phyloP scores from a whole-genome alignment of 2,113 vertebrate species.

The Hirundichthys speculiger region DNA sequence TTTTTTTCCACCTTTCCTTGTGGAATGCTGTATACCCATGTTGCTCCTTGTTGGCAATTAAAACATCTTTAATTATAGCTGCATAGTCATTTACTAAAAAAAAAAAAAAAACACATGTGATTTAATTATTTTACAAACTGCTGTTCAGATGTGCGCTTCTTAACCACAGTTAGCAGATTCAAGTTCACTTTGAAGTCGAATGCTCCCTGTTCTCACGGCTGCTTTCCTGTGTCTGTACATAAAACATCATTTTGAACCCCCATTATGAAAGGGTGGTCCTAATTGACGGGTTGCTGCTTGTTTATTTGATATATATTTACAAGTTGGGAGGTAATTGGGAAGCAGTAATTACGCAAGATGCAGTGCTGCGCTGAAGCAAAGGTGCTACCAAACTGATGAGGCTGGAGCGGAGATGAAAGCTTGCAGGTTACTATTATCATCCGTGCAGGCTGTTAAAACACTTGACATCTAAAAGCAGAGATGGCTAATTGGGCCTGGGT shows the following conservation, averaged over 20 bases:
- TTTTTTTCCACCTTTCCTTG: slow-evolving; percentile 35
- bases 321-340: slow-evolving; percentile 77
- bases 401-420: slow-evolving; percentile 68
- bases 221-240: slow-evolving; percentile 48
- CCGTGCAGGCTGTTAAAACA: slow-evolving; percentile 59
- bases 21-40: background rate
- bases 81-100: slow-evolving; percentile 60
- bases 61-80: slow-evolving; percentile 65
- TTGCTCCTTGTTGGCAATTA: slow-evolving; percentile 55
- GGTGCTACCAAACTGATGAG: slow-evolving; percentile 58
- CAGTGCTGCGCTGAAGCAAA: slow-evolving; percentile 52
- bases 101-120: slow-evolving; percentile 43
- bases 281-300: slow-evolving; percentile 83
- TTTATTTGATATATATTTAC: slow-evolving; percentile 84
- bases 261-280: slow-evolving; percentile 72
- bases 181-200: slow-evolving; percentile 73
- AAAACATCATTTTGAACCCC: slow-evolving; percentile 66
- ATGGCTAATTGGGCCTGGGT: slow-evolving; percentile 68
- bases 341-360: slow-evolving; percentile 78
- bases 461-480: slow-evolving; percentile 48
- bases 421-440: slow-evolving; percentile 62
- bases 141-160: slow-evolving; percentile 33
- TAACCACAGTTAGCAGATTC: slow-evolving; percentile 48
- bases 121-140: slow-evolving; percentile 65
- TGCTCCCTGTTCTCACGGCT: slow-evolving; percentile 31